Evolutionary conservation across 2,888 invertebrate species (phyloP), one percentile per base, ranked within the genome.

Genomic region (Chymomyza caudatula): DNA sequence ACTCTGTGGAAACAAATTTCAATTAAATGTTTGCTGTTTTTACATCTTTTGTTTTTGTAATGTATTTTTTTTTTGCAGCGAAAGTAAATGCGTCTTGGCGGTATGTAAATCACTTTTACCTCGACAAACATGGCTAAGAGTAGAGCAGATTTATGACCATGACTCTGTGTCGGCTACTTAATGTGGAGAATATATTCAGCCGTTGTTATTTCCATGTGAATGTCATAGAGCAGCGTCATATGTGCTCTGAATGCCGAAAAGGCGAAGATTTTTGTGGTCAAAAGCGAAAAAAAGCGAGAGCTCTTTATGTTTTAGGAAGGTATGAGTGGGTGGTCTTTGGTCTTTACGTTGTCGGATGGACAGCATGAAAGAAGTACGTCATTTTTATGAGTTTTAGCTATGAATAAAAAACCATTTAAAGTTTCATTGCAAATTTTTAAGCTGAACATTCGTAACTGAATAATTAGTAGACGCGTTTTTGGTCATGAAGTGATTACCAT

Each of bases 101-200:
- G 78, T 83, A 83, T 83, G 78, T 78, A 78, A 78, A 78, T 78
- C 84, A 83, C 83, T 74, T 80, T 77, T 77, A 78, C 78, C 69
- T 65, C 66, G 77, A 67, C 69, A 55, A 74, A 83, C 75, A 74
- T 75, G 60, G 29, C 29, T 37, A 11, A 37, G 29, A 11, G 29
- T 37, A 37, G 13, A 51, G 65, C 66, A 83, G 84, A 78, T 78
- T 83, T 80, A 83, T 80, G 51, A 13, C 29, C 29, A 37, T 37
- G 13, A 20, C 51, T 20, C 76, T 71, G 62, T 63, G 73, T 66
- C 70, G 70, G 78, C 84, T 80, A 78, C 77, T 78, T 83, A 80
- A 73, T 76, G 73, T 63, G 63, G 75, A 78, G 80, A 74, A 83
- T 78, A 80, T 80, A n/a, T 77, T 71, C 67, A 80, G 76, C 63